Percentiles rank a stretch among this genome's conserved stretches.
Evolutionary conservation across 1,140 invertebrate species (phyloP).

Genomic region (Pomacea maculata): DNA sequence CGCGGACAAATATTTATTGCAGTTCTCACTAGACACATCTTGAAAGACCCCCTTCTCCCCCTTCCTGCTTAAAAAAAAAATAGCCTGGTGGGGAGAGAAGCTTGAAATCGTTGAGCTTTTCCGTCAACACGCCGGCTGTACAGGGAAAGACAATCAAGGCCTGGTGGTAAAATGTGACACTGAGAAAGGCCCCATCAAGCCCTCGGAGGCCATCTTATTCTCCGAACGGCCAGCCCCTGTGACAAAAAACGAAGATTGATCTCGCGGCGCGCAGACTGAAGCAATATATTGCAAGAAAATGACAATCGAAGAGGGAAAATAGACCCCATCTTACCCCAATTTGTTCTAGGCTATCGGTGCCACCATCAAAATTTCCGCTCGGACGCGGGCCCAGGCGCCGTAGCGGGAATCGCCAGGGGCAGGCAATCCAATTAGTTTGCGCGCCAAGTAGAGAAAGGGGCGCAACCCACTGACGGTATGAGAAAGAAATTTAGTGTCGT

Average conservation of each 20-base stretch:
- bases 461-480: not conserved
- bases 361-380: constrained; percentile 14
- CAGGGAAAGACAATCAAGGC: constrained; percentile 19
- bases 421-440: constrained; percentile 24
- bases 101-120: not conserved
- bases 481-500: constrained; percentile 28
- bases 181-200: constrained; percentile 16
- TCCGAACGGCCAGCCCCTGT: not conserved
- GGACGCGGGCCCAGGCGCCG: constrained; percentile 9
- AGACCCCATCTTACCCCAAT: constrained; percentile 26
- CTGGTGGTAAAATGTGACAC: constrained; percentile 16
- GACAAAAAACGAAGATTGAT: constrained; percentile 19
- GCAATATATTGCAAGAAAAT: constrained; percentile 21
- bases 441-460: constrained; percentile 14
- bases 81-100: not conserved
- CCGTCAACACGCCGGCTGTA: not conserved
- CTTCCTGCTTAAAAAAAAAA: not conserved
- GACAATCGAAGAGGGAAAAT: constrained; percentile 17
- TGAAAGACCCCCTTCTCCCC: not conserved
- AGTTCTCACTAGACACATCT: too few species aligned
- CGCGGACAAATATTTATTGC: too few species aligned
- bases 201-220: not conserved
- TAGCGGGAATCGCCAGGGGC: constrained; percentile 17
- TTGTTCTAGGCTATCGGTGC: constrained; percentile 25
- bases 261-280: constrained; percentile 3